A percentile compares a stretch with the other conserved stretches of the same genome.
Conservation (phyloP, 1,140 invertebrate genomes). For the Andricus grossulariae region DNA sequence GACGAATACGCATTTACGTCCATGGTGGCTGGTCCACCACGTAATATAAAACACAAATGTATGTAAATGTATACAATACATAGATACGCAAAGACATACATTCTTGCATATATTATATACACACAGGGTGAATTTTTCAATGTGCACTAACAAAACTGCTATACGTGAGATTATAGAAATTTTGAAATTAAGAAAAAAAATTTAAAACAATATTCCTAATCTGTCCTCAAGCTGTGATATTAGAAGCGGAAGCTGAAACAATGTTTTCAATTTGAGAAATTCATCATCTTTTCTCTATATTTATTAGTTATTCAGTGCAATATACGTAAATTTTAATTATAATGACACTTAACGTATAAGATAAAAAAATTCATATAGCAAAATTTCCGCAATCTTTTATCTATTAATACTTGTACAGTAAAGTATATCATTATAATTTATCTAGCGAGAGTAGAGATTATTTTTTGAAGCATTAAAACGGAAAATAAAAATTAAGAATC, state of each 20-base stretch:
- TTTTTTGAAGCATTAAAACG: too few species aligned
- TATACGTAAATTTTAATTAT: constrained; percentile 1
- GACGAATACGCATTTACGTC: constrained; percentile 40
- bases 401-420: not conserved
- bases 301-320: constrained; percentile 15
- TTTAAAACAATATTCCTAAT: not conserved
- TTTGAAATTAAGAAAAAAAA: constrained; percentile 10
- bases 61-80: constrained; percentile 41
- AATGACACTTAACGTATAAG: not conserved
- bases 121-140: not conserved
- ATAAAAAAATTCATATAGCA: not conserved
- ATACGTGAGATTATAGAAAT: constrained; percentile 41
- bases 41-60: constrained; percentile 49
- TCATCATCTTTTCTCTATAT: constrained; percentile 1
- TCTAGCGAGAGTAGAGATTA: too few species aligned
- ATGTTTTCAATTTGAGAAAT: not conserved
- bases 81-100: constrained; percentile 47
- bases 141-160: constrained; percentile 20
- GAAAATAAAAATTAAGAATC: too few species aligned
- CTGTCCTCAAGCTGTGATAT: constrained; percentile 16
- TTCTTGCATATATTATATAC: constrained; percentile 46
- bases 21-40: constrained; percentile 54
- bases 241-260: not conserved
- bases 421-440: not conserved
- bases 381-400: not conserved